Evolutionary conservation across 2,888 invertebrate species (phyloP).

Genomic region (Habrosyne pyritoides): DNA sequence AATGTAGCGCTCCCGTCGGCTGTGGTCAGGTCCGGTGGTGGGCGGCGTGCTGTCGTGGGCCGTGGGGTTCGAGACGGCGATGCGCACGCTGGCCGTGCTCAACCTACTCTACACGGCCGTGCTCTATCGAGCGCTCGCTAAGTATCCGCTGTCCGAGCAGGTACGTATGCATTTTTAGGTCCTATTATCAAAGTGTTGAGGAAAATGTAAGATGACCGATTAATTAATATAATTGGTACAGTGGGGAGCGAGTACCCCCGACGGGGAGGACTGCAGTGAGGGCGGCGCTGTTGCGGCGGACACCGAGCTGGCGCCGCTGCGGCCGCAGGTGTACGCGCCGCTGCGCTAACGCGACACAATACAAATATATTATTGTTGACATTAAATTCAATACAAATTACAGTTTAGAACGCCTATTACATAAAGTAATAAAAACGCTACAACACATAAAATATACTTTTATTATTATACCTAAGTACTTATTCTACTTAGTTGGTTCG

Average conservation of each 20-base stretch:
- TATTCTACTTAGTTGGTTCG: too few species aligned
- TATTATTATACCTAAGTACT: too few species aligned
- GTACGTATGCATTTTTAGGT: too few species aligned
- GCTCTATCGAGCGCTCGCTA: slow-evolving; percentile 56
- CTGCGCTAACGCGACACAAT: slow-evolving; percentile 11
- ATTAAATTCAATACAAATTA: too few species aligned
- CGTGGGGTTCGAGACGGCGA: slow-evolving; percentile 58
- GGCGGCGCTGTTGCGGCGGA: slow-evolving; percentile 26
- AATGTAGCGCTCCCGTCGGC: too few species aligned
- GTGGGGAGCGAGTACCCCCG: slow-evolving; percentile 59
- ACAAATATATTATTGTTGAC: too few species aligned
- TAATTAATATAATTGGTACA: slow-evolving; percentile 20
- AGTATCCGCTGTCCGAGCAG: slow-evolving; percentile 60
- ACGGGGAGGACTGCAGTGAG: slow-evolving; percentile 27
- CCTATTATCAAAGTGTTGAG: too few species aligned
- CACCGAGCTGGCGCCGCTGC: slow-evolving; percentile 34
- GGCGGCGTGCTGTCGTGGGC: slow-evolving; percentile 63
- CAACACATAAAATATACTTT: too few species aligned
- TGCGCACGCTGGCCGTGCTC: slow-evolving; percentile 63
- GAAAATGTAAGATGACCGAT: too few species aligned
- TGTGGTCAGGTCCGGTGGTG: slow-evolving; percentile 53
- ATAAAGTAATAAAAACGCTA: too few species aligned
- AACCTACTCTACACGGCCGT: slow-evolving; percentile 65
- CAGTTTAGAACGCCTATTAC: too few species aligned
- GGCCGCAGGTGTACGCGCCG: slow-evolving; percentile 21